These are phyloP conservation scores for Platygyra sinensis DNA, from an alignment of 64 coral and sea anemone genomes.

Conservation along the genomic window DNA sequence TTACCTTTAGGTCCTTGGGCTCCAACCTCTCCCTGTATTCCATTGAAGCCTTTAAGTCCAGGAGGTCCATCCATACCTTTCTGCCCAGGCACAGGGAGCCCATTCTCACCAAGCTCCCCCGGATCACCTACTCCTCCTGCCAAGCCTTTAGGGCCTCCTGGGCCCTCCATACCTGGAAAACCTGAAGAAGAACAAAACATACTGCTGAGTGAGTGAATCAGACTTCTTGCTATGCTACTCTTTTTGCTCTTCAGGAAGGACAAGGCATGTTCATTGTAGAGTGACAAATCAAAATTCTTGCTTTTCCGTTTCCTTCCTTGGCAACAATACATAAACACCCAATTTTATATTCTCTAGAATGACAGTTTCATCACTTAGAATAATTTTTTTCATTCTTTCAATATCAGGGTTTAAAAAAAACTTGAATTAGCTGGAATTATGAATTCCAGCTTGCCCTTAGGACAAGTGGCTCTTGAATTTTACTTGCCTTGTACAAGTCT, in stretches of 20 bases:
- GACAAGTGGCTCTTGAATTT: no score
- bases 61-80: constrained; percentile 76
- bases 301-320: background rate
- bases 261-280: background rate
- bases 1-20: constrained; percentile 63
- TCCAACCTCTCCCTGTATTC: constrained; percentile 52
- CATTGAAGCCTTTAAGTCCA: constrained; percentile 41
- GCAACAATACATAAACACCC: no score
- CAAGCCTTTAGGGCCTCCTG: constrained; percentile 29
- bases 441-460: no score
- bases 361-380: no score
- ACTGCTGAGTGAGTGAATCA: background rate
- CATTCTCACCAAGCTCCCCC: constrained; percentile 17
- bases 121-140: background rate
- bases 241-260: background rate
- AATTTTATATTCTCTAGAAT: no score
- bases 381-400: no score
- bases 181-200: constrained; percentile 4
- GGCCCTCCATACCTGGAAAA: constrained; percentile 33
- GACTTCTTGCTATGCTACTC: background rate
- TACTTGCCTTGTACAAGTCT: no score
- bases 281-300: background rate
- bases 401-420: no score
- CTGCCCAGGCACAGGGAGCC: constrained; percentile 1
- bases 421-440: no score